phyloP scores from a whole-genome alignment of 2,888 invertebrate genomes.

The Gonocerus acuteangulatus region DNA sequence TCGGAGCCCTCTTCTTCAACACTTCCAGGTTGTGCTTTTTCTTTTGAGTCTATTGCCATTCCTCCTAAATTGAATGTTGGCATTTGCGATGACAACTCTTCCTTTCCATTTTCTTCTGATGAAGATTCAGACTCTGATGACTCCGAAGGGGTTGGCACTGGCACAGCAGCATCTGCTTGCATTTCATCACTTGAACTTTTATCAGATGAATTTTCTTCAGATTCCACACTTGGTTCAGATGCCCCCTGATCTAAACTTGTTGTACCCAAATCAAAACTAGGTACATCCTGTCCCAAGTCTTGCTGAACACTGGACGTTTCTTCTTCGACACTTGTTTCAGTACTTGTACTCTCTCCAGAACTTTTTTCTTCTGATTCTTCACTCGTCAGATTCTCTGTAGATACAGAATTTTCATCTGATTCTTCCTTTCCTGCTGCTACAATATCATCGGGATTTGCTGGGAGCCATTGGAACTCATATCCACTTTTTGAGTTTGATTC shows the following conservation, averaged over 20 bases:
- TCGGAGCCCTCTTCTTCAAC: no score
- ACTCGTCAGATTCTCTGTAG: background rate
- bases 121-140: no score
- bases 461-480: conserved; percentile 14
- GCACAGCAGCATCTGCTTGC: no score
- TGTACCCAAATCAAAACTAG: no score
- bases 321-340: background rate
- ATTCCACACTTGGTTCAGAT: no score
- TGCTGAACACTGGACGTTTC: no score
- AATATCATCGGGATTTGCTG: conserved; percentile 18
- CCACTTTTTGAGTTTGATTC: conserved; percentile 1
- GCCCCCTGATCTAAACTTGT: no score
- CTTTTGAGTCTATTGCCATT: background rate
- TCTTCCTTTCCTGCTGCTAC: background rate
- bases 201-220: no score
- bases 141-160: no score
- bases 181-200: no score
- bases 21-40: background rate
- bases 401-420: conserved; percentile 1
- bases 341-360: background rate
- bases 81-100: background rate
- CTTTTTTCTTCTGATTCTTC: background rate
- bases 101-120: background rate
- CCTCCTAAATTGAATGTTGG: background rate
- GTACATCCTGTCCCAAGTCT: no score